Evolutionary conservation across 2,888 invertebrate species (phyloP), one percentile per base, ranked within the genome.

Genomic region (Cancer borealis): DNA sequence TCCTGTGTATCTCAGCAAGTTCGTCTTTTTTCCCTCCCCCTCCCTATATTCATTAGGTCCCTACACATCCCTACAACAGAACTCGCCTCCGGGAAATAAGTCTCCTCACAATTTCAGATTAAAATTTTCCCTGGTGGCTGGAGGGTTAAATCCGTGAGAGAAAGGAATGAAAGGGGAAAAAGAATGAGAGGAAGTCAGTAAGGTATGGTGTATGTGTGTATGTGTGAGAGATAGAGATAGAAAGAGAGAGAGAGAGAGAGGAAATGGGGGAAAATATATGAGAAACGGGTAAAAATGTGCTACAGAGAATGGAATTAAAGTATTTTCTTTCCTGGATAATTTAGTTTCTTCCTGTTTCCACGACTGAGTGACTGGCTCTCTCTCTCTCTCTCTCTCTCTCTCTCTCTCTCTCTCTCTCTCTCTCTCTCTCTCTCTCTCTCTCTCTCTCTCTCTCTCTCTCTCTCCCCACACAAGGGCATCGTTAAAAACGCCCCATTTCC

Each of bases 401-500:
- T 60, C 73, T 84, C 84, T 30, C 39, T 84, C 84, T 39, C 39
- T 84, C 84, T 84, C 30, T 84, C 84, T 84, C 30, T 84, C 30
- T 39, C 84, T 84, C 30, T 84, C 84, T 84, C 30, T 84, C 84
- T 84, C 30, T 84, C 84, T 84, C 39, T 84, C 84, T 84, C 39
- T 84, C 84, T 84, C 39, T 30, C 12, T 79, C 30, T 30, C 30
- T 79, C 30, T 79, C 26, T 79, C 79, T 30, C 79, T 30, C 30
- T 79, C 79, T 79, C 17, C 3, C 10, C 17, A 10, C 54, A 14
- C 54, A 54, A 54, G 54, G 54, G 17, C 54, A 54, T 10, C 30
- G n/a, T 79, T 30, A 26, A 66, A 66, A n/a, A 4, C 66, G 66
- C 2, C 66, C 66, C 66, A 66, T 66, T 66, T 6, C n/a, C n/a